Conservation (phyloP, 2,113 vertebrate genomes). For the Hucho hucho region DNA sequence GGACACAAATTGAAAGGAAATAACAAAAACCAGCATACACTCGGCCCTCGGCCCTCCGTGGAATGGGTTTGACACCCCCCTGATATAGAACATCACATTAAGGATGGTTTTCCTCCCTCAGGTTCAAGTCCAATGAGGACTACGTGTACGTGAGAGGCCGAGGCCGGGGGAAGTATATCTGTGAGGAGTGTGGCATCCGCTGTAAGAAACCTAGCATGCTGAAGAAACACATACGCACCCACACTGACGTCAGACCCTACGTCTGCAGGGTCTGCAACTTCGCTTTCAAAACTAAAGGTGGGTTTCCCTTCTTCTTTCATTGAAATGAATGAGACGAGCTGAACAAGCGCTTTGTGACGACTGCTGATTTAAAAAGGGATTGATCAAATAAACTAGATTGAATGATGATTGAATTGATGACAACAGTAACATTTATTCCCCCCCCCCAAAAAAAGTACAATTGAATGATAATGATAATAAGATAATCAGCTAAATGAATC, state of each 20-base stretch:
- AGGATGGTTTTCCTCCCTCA: conserved; percentile 48
- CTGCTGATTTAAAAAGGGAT: too few species aligned
- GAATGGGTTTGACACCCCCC: too few species aligned
- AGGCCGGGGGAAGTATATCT: conserved; percentile 97
- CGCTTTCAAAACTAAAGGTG: conserved; percentile 99
- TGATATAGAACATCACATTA: neutral
- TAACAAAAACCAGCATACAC: too few species aligned
- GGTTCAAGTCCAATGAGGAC: conserved; percentile 98
- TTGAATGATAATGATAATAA: neutral
- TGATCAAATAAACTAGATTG: neutral
- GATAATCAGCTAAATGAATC: neutral
- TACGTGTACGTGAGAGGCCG: conserved; percentile 97
- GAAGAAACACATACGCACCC: conserved; percentile 97
- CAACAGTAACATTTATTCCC: neutral
- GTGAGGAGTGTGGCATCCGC: conserved; percentile 98
- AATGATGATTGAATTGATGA: neutral
- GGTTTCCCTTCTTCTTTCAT: neutral
- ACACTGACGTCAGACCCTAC: conserved; percentile 95
- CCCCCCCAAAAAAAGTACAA: neutral
- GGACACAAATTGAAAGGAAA: too few species aligned
- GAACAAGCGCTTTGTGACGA: too few species aligned
- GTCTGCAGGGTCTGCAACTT: conserved; percentile 98
- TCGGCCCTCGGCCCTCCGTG: too few species aligned
- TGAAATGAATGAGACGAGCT: too few species aligned
- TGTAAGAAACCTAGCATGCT: conserved; percentile 99